phyloP scores from a whole-genome alignment of 2,888 invertebrate genomes.

The Heteropelma amictum region DNA sequence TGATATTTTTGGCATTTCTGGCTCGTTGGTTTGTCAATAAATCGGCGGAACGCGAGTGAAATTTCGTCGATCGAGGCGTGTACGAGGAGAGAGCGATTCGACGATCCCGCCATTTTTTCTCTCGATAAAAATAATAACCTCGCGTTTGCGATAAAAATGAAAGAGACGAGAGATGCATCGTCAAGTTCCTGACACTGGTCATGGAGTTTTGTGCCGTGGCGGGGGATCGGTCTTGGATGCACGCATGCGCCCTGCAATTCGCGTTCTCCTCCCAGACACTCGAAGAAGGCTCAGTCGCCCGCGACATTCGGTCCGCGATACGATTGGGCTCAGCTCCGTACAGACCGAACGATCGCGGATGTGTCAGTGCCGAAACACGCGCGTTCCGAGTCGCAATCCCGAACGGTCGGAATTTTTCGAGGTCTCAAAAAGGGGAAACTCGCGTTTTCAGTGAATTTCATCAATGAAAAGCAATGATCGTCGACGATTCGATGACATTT shows the following conservation, averaged over 20 bases:
- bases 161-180: slow-evolving; percentile 24
- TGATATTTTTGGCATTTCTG: too few relatives aligned
- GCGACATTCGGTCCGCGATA: slow-evolving; percentile 77
- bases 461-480: too few relatives aligned
- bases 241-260: slow-evolving; percentile 74
- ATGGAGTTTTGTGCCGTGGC: slow-evolving; percentile 51
- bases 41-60: too few relatives aligned
- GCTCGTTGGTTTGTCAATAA: too few relatives aligned
- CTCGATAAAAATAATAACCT: neutral
- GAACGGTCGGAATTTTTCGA: too few relatives aligned
- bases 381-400: too few relatives aligned
- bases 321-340: slow-evolving; percentile 65
- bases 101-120: neutral
- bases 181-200: slow-evolving; percentile 52
- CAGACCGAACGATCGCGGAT: slow-evolving; percentile 59
- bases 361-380: slow-evolving; percentile 63
- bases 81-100: too few relatives aligned
- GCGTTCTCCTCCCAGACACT: slow-evolving; percentile 70
- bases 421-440: too few relatives aligned
- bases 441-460: too few relatives aligned
- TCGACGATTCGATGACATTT: neutral
- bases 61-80: too few relatives aligned
- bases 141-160: neutral
- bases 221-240: slow-evolving; percentile 66
- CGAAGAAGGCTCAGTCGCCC: slow-evolving; percentile 76